Conservation (phyloP, 2,797 vertebrate species). For the Tadarida brasiliensis region DNA sequence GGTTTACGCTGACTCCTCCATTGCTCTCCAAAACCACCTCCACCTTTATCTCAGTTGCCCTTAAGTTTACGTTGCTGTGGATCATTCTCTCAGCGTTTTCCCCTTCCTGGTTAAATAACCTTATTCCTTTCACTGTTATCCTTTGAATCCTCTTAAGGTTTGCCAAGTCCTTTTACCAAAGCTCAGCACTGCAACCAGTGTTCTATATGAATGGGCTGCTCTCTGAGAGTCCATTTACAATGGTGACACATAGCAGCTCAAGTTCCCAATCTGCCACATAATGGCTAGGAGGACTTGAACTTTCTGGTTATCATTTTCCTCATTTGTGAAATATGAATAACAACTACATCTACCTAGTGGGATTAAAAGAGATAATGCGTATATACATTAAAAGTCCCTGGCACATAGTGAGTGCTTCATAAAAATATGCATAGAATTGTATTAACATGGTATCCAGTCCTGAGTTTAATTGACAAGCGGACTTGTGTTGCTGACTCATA, state of each 20-base stretch:
- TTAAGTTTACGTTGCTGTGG: background rate
- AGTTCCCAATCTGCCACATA: background rate
- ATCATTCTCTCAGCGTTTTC: background rate
- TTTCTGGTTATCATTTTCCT: background rate
- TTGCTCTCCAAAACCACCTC: background rate
- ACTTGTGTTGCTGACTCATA: conserved; percentile 28
- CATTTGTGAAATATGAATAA: background rate
- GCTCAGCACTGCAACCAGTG: background rate
- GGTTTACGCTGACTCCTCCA: background rate
- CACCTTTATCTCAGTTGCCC: background rate
- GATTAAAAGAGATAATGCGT: background rate
- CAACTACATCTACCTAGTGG: background rate
- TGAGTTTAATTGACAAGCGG: background rate
- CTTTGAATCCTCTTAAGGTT: background rate
- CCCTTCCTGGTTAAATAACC: background rate
- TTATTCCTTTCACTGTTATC: background rate
- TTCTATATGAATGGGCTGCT: background rate
- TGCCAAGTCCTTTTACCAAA: background rate
- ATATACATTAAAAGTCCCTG: background rate
- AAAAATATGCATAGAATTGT: background rate
- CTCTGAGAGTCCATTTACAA: background rate
- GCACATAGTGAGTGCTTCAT: background rate
- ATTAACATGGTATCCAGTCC: background rate
- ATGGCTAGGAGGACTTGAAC: background rate
- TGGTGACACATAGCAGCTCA: background rate